Conservation (phyloP, 2,797 vertebrate genomes). For the Nyctalus aviator region DNA sequence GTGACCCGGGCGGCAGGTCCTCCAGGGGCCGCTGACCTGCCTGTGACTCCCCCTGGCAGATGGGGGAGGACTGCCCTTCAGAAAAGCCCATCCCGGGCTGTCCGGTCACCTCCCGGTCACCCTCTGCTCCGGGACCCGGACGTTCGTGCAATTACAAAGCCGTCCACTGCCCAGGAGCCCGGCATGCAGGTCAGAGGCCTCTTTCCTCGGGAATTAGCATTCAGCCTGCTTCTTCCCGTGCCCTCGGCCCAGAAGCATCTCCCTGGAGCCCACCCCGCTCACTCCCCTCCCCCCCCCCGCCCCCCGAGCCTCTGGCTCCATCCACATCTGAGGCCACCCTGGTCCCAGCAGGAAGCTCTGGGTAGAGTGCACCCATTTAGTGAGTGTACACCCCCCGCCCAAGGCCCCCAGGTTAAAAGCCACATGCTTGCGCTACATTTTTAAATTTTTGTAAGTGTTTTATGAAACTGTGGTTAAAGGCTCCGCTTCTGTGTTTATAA, state of each 20-base stretch:
- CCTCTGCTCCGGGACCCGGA: not conserved
- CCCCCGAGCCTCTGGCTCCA: not conserved
- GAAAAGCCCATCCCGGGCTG: not conserved
- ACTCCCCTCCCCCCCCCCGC: not conserved
- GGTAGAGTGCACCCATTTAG: not conserved
- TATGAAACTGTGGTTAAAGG: not conserved
- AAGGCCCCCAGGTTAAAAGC: no score
- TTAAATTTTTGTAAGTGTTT: not conserved
- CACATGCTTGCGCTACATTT: not conserved
- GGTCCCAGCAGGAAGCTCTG: not conserved
- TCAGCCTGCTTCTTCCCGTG: not conserved
- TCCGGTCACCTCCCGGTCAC: not conserved
- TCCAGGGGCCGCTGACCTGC: not conserved
- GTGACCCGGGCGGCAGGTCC: not conserved
- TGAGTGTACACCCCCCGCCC: rapidly evolving
- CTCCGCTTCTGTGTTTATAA: not conserved
- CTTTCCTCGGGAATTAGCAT: not conserved
- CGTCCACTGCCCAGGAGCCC: not conserved
- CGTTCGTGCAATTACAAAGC: rapidly evolving
- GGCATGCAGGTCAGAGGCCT: not conserved
- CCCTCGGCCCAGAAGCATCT: not conserved
- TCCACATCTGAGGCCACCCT: not conserved
- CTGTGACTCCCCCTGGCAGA: not conserved
- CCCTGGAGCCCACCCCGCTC: not conserved
- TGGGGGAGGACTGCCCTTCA: not conserved